phyloP scores from a whole-genome alignment of 2,888 invertebrate species.

The Drosophila suboccidentalis region DNA sequence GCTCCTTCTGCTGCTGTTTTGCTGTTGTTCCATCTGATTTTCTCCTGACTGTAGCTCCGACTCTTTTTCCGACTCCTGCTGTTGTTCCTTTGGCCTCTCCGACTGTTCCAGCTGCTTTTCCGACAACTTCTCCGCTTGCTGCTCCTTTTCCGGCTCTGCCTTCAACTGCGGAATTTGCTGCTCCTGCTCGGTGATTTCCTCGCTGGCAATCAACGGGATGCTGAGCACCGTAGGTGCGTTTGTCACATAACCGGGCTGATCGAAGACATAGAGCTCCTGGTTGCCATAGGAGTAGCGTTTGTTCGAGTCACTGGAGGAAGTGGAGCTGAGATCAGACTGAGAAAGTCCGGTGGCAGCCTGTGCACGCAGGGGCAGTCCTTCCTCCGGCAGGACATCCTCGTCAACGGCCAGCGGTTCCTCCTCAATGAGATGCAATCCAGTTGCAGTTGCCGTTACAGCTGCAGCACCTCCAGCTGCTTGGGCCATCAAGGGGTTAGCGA shows the following conservation, averaged over 20 bases:
- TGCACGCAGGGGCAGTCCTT: not conserved
- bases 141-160: not conserved
- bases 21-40: constrained; percentile 53
- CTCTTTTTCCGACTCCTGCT: constrained; percentile 1
- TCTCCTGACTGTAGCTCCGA: not conserved
- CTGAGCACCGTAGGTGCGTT: constrained; percentile 54
- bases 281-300: constrained; percentile 92
- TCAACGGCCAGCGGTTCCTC: constrained; percentile 65
- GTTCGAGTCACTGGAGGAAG: constrained; percentile 90
- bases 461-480: not conserved
- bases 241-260: constrained; percentile 89
- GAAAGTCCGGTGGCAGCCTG: constrained; percentile 89
- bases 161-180: constrained; percentile 27
- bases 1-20: not conserved
- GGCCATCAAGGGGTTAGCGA: constrained; percentile 51
- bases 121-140: not conserved
- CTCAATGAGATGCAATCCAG: constrained; percentile 81
- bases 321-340: constrained; percentile 92
- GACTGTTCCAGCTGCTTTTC: not conserved
- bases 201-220: constrained; percentile 46
- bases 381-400: constrained; percentile 14
- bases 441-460: constrained; percentile 33
- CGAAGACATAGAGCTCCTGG: constrained; percentile 91
- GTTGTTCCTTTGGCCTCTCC: not conserved
- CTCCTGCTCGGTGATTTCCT: constrained; percentile 10